Conservation (phyloP, 1,140 invertebrate genomes). For the Hypsibius dujardini region DNA sequence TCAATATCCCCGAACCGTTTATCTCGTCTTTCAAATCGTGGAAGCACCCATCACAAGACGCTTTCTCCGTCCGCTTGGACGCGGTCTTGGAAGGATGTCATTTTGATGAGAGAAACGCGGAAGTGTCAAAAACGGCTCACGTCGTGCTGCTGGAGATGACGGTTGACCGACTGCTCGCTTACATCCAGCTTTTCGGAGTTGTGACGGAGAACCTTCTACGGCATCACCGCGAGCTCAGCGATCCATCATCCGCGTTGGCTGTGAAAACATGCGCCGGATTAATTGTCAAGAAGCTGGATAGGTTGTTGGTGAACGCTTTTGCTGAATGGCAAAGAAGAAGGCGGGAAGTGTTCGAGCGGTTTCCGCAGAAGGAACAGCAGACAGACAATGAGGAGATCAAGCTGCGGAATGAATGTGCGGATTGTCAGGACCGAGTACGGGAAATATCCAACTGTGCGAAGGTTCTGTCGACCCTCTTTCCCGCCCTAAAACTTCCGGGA, state of each 20-base stretch:
- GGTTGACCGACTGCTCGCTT: not conserved
- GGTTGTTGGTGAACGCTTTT: not conserved
- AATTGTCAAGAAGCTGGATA: not conserved
- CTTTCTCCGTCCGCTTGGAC: not conserved
- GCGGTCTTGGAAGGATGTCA: not conserved
- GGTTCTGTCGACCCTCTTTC: too few species aligned
- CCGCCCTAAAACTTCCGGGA: too few species aligned
- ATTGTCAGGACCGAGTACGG: too few species aligned
- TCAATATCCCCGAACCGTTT: not conserved
- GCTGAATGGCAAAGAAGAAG: not conserved
- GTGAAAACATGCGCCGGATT: not conserved
- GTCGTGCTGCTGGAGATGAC: not conserved
- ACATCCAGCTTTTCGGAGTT: not conserved
- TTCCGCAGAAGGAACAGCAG: too few species aligned
- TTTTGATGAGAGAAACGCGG: not conserved
- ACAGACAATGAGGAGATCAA: too few species aligned
- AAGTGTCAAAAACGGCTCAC: not conserved
- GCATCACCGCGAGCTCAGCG: not conserved
- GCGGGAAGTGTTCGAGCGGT: too few species aligned
- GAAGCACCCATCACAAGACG: not conserved
- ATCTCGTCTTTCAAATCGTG: constrained; percentile 6
- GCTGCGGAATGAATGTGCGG: too few species aligned
- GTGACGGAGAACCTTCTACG: not conserved
- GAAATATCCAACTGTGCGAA: too few species aligned
- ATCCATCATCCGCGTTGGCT: not conserved